These are phyloP conservation scores for Sciurus carolinensis DNA, from an alignment of 2,797 vertebrate genomes.

Conservation along the genomic window DNA sequence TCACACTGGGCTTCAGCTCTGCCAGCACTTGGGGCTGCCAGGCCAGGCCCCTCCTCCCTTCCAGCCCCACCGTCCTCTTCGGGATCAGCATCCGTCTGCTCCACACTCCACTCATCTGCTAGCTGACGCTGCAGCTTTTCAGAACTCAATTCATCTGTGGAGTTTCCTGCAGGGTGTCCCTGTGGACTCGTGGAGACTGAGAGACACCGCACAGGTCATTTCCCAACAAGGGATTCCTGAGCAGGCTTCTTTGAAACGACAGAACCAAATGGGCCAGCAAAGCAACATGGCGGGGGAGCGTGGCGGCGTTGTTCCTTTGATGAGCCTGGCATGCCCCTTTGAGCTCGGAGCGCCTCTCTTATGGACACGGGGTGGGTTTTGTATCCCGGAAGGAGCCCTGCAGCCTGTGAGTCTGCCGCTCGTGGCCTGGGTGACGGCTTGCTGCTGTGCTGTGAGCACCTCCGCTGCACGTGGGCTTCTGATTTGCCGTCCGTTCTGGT, in stretches of 20 bases:
- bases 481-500: no score
- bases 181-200: no score
- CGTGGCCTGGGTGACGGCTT: neutral
- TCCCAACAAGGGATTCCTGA: neutral
- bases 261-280: neutral
- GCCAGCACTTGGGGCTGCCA: no score
- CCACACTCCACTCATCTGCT: rapidly evolving
- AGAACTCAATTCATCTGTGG: neutral
- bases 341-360: neutral
- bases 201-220: no score
- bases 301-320: rapidly evolving
- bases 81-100: neutral
- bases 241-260: neutral
- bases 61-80: rapidly evolving
- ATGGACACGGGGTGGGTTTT: neutral
- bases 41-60: no score
- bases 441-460: no score
- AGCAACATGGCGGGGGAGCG: neutral
- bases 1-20: no score
- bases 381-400: rapidly evolving
- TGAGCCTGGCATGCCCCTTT: no score
- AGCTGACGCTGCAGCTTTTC: neutral
- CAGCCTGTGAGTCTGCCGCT: no score
- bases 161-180: neutral
- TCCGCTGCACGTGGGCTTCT: no score